Percentiles rank a stretch among this genome's conserved stretches.
These are phyloP conservation scores for Halisarca cf. caerulea DNA, from an alignment of 37 sponge, comb jelly and placozoan species.

Conservation along the genomic window DNA sequence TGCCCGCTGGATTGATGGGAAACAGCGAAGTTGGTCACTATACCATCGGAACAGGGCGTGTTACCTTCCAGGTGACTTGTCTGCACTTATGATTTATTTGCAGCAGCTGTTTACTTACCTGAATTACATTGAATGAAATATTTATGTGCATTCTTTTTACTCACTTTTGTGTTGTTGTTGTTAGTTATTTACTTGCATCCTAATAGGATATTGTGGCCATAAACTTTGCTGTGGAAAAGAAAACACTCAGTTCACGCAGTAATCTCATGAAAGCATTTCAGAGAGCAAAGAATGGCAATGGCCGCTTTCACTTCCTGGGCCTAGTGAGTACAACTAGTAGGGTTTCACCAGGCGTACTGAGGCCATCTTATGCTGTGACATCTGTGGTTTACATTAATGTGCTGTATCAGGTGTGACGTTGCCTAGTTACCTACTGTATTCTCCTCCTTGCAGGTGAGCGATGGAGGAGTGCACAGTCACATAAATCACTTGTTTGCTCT, in stretches of 20 bases:
- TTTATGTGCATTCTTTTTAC: background rate
- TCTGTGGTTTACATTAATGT: no score
- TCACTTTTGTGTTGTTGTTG: background rate
- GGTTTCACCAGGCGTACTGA: background rate
- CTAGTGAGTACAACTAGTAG: constrained; percentile 78
- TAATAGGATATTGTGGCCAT: constrained; percentile 88
- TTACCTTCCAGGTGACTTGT: constrained; percentile 74
- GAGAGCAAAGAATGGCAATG: constrained; percentile 63
- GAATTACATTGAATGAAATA: background rate
- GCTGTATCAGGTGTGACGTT: no score
- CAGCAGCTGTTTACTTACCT: background rate
- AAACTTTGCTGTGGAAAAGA: constrained; percentile 66
- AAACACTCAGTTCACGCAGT: constrained; percentile 51
- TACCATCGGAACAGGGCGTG: constrained; percentile 92
- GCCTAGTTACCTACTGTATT: no score
- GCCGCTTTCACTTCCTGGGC: constrained; percentile 85
- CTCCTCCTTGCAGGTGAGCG: constrained; percentile 82
- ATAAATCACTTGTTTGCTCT: constrained; percentile 86
- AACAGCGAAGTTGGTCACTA: constrained; percentile 98
- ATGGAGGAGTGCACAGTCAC: constrained; percentile 97
- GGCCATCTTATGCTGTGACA: background rate
- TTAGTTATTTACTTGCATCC: background rate
- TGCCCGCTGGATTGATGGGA: constrained; percentile 97
- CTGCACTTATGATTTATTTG: background rate
- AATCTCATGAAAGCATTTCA: constrained; percentile 69